Conservation (phyloP, 2,797 vertebrate species). For the Rousettus madagascariensis region DNA sequence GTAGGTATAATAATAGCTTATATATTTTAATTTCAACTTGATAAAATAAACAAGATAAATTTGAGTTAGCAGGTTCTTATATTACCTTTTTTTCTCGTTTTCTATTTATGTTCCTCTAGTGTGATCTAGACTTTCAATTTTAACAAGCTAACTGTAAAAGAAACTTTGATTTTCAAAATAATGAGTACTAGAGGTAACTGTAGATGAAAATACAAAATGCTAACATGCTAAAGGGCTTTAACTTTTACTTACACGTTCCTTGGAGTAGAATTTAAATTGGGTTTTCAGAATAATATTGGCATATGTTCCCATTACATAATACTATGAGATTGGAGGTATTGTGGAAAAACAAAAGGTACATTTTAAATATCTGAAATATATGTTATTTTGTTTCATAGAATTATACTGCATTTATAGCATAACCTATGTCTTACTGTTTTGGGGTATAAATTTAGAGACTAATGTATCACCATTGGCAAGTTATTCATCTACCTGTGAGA, state of each 20-base stretch:
- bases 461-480: neutral
- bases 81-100: neutral
- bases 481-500: neutral
- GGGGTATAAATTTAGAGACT: neutral
- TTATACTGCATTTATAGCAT: neutral
- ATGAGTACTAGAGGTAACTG: neutral
- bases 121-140: neutral
- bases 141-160: neutral
- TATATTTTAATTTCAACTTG: neutral
- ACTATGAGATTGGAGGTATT: neutral
- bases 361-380: conserved; percentile 24
- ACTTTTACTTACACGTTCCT: neutral
- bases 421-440: neutral
- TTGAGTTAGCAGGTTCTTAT: neutral
- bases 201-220: conserved; percentile 8
- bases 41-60: conserved; percentile 12
- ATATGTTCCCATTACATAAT: neutral
- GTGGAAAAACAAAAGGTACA: neutral
- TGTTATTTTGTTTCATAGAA: conserved; percentile 6
- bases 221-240: neutral
- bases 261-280: neutral
- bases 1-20: neutral
- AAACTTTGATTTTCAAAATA: conserved; percentile 39
- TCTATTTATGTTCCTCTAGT: neutral
- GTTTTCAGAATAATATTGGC: neutral